phyloP scores from a whole-genome alignment of 2,113 vertebrate species.

The Malurus melanocephalus region DNA sequence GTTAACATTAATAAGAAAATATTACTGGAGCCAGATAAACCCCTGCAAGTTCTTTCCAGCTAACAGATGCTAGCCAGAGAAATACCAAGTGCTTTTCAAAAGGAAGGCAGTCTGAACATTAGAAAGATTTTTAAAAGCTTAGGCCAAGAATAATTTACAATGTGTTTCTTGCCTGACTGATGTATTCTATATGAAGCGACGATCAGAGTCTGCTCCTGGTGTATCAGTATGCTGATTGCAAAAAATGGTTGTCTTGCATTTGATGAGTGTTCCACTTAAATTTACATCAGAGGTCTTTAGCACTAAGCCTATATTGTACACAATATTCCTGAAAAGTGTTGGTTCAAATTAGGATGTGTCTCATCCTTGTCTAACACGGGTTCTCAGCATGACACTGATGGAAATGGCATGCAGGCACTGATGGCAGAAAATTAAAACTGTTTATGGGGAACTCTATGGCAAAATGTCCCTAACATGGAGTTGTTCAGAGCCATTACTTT shows the following conservation, averaged over 20 bases:
- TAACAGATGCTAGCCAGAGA: not conserved
- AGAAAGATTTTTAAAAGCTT: not conserved
- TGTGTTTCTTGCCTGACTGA: not conserved
- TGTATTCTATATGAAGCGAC: not conserved
- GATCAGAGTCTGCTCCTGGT: not conserved
- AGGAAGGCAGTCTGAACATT: not conserved
- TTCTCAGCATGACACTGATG: not conserved
- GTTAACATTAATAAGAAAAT: not conserved
- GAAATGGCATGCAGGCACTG: not conserved
- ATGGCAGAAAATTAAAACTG: not conserved
- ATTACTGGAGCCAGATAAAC: not conserved
- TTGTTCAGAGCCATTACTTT: not conserved
- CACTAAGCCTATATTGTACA: not conserved
- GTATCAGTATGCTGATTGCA: not conserved
- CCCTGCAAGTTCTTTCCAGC: not conserved
- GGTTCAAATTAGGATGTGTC: not conserved
- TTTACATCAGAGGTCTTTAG: not conserved
- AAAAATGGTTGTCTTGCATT: not conserved
- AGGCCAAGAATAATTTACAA: not conserved
- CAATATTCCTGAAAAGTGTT: not conserved
- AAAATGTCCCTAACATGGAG: not conserved
- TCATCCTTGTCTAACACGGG: not conserved
- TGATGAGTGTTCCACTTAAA: not conserved
- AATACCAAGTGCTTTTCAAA: not conserved
- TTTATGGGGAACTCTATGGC: not conserved